Conservation (phyloP, 2,888 invertebrate genomes). For the Pantelozetes paolii region DNA sequence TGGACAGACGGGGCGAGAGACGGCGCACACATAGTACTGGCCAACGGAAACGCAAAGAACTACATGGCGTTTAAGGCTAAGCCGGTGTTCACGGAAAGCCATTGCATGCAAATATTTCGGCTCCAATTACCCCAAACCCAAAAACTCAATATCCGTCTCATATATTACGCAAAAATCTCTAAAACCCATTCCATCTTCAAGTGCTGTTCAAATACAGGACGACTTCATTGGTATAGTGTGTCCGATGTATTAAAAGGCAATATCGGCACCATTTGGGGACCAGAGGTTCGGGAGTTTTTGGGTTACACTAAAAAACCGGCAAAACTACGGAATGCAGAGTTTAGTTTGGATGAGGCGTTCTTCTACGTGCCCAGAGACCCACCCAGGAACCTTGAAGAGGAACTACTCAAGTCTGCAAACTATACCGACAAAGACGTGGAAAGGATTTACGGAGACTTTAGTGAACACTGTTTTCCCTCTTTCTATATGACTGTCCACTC, state of each 20-base stretch:
- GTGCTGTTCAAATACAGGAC: slow-evolving; percentile 37
- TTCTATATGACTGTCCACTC: slow-evolving; percentile 36
- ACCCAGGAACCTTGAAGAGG: slow-evolving; percentile 40
- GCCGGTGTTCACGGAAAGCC: not conserved
- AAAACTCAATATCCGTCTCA: slow-evolving; percentile 41
- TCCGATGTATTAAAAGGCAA: too few relatives aligned
- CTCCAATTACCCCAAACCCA: slow-evolving; percentile 42
- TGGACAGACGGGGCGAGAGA: slow-evolving; percentile 38
- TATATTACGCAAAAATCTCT: slow-evolving; percentile 29
- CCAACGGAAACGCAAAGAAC: not conserved
- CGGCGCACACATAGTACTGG: slow-evolving; percentile 15
- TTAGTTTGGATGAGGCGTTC: slow-evolving; percentile 30
- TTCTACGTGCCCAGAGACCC: slow-evolving; percentile 38
- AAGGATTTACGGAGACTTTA: slow-evolving; percentile 27
- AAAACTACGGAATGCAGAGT: not conserved
- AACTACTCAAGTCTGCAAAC: slow-evolving; percentile 27
- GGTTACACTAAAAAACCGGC: not conserved
- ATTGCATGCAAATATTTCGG: slow-evolving; percentile 42
- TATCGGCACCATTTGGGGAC: too few relatives aligned
- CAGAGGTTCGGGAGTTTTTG: slow-evolving; percentile 40
- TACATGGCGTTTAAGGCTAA: slow-evolving; percentile 20
- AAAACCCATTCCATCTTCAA: slow-evolving; percentile 14
- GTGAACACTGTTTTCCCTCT: slow-evolving; percentile 42
- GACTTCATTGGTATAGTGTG: slow-evolving; percentile 35
- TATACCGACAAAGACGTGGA: slow-evolving; percentile 37